These are phyloP conservation scores for Sycophaga agraensis DNA, from an alignment of 1,140 invertebrate genomes.

Conservation along the genomic window DNA sequence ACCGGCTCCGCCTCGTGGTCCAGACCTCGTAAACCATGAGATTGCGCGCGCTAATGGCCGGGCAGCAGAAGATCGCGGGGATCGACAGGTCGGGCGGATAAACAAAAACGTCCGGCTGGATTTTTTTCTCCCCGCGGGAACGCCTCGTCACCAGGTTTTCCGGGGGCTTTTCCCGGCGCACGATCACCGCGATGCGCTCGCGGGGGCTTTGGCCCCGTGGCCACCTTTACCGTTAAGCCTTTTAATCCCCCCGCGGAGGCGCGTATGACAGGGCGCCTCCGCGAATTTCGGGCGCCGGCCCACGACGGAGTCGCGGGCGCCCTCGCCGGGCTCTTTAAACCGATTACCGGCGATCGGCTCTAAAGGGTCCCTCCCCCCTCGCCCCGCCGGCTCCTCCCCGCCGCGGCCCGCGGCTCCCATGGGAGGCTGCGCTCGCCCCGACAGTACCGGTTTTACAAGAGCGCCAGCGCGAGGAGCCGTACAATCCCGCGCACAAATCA, in stretches of 20 bases:
- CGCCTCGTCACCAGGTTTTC: conserved; percentile 8
- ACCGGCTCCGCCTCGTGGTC: too few relatives aligned
- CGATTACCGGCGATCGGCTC: conserved; percentile 33
- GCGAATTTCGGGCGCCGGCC: neutral
- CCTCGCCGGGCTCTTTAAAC: conserved; percentile 32
- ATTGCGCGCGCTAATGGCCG: too few relatives aligned
- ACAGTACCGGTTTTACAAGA: conserved; percentile 17
- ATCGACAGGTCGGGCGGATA: too few relatives aligned
- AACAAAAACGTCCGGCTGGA: too few relatives aligned
- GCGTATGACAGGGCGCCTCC: too few relatives aligned
- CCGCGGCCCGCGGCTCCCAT: neutral
- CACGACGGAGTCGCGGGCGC: conserved; percentile 26
- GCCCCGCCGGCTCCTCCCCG: neutral
- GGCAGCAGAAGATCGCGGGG: too few relatives aligned
- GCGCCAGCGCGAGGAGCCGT: neutral
- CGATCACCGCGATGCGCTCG: too few relatives aligned
- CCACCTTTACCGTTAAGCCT: too few relatives aligned
- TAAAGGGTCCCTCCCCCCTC: too few relatives aligned
- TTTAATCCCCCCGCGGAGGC: neutral
- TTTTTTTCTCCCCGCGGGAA: too few relatives aligned
- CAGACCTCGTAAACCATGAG: too few relatives aligned
- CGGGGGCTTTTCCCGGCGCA: too few relatives aligned
- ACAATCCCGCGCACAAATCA: neutral
- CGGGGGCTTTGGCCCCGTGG: neutral
- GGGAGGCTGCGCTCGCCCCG: neutral